Evolutionary conservation across 2,113 vertebrate species (phyloP).

Genomic region (Callaeas wilsoni): DNA sequence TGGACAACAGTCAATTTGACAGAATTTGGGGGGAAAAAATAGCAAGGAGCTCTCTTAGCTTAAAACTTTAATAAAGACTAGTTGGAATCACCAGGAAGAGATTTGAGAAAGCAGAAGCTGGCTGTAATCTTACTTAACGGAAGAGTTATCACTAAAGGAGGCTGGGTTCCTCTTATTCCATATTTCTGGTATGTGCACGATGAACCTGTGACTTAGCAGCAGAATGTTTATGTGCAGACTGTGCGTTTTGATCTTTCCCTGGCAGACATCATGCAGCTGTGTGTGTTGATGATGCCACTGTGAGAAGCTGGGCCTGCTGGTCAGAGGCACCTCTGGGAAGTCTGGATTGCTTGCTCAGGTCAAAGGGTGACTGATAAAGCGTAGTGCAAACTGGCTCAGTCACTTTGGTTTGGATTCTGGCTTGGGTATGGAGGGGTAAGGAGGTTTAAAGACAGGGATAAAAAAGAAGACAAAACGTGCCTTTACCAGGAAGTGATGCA

Average conservation of each 20-base stretch:
- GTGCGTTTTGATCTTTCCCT: neutral
- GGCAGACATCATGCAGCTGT: neutral
- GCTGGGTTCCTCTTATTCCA: neutral
- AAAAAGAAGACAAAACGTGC: neutral
- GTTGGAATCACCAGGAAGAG: neutral
- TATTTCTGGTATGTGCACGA: neutral
- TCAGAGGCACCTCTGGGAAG: neutral
- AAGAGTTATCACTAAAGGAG: neutral
- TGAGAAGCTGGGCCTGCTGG: neutral
- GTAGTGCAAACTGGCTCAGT: neutral
- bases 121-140: neutral
- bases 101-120: neutral
- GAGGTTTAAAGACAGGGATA: neutral
- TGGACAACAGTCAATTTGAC: neutral
- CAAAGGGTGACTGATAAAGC: neutral
- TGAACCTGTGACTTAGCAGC: neutral
- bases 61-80: neutral
- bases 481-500: neutral
- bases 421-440: neutral
- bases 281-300: fast-evolving
- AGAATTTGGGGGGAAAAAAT: neutral
- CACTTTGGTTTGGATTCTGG: neutral
- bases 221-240: neutral
- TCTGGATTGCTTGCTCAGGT: neutral
- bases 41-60: neutral